These are phyloP conservation scores for Meloe dianella DNA, from an alignment of 2,888 invertebrate species.

Conservation along the genomic window DNA sequence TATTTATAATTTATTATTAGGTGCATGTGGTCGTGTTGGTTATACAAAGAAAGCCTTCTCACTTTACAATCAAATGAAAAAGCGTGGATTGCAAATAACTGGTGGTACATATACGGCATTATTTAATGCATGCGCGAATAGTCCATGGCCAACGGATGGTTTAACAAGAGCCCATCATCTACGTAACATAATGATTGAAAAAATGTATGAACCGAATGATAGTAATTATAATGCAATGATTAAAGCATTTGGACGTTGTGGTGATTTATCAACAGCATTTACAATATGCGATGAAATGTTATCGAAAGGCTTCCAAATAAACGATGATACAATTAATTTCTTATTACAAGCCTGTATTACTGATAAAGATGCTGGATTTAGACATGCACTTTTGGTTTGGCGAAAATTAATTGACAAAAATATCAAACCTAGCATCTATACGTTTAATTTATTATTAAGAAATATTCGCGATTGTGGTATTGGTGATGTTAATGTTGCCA, in stretches of 20 bases:
- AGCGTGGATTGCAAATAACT: constrained; percentile 70
- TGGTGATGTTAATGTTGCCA: constrained; percentile 68
- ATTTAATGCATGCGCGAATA: constrained; percentile 88
- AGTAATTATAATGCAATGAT: constrained; percentile 89
- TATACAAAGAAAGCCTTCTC: constrained; percentile 86
- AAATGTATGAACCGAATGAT: constrained; percentile 71
- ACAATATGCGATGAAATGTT: constrained; percentile 84
- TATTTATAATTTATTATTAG: constrained; percentile 83
- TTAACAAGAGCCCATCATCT: constrained; percentile 72
- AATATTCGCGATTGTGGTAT: constrained; percentile 82
- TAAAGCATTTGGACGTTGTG: constrained; percentile 87
- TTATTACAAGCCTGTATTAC: constrained; percentile 84
- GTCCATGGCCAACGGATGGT: constrained; percentile 72
- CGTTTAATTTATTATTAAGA: constrained; percentile 82
- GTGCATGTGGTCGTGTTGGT: constrained; percentile 82
- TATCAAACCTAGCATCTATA: constrained; percentile 72
- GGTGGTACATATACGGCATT: constrained; percentile 82
- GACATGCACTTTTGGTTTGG: constrained; percentile 86
- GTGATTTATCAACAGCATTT: constrained; percentile 79
- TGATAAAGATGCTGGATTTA: constrained; percentile 79
- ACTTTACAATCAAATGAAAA: constrained; percentile 83
- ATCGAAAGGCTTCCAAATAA: constrained; percentile 66
- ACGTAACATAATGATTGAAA: constrained; percentile 71
- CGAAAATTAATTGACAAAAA: constrained; percentile 73
- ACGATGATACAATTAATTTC: constrained; percentile 76